Conservation (phyloP, 2,797 vertebrate genomes). For the Podarcis siculus region DNA sequence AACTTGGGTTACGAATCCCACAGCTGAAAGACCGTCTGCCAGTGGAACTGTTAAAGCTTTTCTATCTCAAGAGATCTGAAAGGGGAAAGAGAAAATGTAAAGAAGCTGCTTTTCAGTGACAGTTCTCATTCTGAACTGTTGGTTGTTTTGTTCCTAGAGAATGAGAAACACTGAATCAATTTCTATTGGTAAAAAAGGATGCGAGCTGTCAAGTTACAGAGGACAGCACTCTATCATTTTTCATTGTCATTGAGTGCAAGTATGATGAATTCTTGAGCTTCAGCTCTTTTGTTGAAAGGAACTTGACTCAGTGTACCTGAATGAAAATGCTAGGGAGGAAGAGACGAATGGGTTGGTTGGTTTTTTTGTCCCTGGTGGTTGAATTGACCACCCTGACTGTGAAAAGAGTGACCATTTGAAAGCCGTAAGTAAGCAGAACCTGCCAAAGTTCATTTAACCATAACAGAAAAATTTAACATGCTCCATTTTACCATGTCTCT, state of each 20-base stretch:
- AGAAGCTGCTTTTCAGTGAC: background rate
- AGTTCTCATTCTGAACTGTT: background rate
- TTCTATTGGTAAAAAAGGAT: background rate
- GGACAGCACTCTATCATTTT: background rate
- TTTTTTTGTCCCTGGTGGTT: background rate
- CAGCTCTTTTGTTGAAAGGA: background rate
- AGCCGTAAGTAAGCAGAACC: background rate
- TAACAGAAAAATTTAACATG: background rate
- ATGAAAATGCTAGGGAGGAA: background rate
- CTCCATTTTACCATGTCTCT: background rate
- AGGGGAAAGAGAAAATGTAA: background rate
- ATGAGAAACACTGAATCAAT: constrained; percentile 7
- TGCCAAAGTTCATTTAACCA: too few species aligned
- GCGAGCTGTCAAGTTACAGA: background rate
- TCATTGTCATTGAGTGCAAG: background rate
- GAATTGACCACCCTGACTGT: background rate
- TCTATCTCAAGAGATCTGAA: background rate
- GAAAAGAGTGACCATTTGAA: background rate
- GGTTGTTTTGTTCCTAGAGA: background rate
- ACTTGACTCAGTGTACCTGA: background rate
- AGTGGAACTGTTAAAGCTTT: background rate
- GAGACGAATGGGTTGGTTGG: background rate
- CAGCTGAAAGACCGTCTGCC: background rate
- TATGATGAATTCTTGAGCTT: background rate
- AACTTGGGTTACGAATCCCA: background rate